Percentiles rank a stretch among this genome's conserved stretches.
These are phyloP conservation scores for Candidula unifasciata DNA, from an alignment of 2,888 invertebrate species.

Conservation along the genomic window DNA sequence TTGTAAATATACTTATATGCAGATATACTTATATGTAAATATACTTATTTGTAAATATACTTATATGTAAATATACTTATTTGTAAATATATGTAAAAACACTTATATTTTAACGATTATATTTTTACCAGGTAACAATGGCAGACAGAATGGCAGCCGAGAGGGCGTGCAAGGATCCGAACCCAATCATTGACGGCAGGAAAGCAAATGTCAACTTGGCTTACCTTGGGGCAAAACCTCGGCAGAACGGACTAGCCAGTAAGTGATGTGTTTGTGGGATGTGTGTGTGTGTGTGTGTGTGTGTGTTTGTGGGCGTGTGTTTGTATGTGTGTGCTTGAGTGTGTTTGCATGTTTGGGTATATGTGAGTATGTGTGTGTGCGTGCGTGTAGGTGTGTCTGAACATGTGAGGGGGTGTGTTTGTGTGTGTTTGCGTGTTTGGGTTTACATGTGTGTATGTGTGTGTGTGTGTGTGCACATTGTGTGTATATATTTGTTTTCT, in stretches of 20 bases:
- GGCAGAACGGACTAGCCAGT: slow-evolving; percentile 62
- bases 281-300: neutral
- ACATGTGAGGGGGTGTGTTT: too few relatives aligned
- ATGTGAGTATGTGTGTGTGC: too few relatives aligned
- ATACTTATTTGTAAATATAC: too few relatives aligned
- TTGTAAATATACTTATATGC: neutral
- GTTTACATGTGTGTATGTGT: too few relatives aligned
- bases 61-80: too few relatives aligned
- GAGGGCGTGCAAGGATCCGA: slow-evolving; percentile 97
- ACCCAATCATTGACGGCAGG: slow-evolving; percentile 98
- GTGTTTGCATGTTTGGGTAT: neutral
- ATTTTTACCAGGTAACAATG: slow-evolving; percentile 92
- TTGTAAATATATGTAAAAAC: neutral
- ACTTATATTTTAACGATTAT: too few relatives aligned
- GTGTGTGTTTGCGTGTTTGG: too few relatives aligned
- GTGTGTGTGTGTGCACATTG: too few relatives aligned
- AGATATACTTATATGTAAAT: neutral
- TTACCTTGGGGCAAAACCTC: slow-evolving; percentile 96
- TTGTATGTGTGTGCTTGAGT: neutral
- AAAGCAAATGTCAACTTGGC: slow-evolving; percentile 99
- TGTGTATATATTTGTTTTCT: too few relatives aligned
- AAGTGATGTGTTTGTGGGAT: neutral
- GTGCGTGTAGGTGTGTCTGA: too few relatives aligned
- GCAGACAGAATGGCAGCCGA: slow-evolving; percentile 95
- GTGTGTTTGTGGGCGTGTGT: neutral